Percentiles rank a stretch among this genome's conserved stretches.
phyloP scores from a whole-genome alignment of 2,113 vertebrate species.

The Thunnus thynnus region DNA sequence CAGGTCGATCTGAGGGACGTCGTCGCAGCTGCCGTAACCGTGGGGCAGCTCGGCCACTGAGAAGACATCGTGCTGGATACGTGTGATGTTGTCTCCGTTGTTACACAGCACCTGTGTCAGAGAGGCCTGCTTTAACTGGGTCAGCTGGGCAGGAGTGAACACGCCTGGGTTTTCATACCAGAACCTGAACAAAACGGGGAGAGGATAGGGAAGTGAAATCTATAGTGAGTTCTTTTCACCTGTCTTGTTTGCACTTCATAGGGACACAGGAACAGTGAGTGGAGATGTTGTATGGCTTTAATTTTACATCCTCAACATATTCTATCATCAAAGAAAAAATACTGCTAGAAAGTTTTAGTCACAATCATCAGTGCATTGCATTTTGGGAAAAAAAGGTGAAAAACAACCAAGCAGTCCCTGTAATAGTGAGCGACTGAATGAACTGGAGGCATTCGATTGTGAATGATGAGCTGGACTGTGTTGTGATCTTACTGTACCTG shows the following conservation, averaged over 20 bases:
- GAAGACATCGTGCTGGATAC: slow-evolving; percentile 93
- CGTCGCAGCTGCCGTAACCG: slow-evolving; percentile 91
- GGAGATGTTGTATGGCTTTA: neutral
- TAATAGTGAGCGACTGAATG: too few species aligned
- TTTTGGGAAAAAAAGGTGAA: too few species aligned
- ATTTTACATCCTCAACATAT: neutral
- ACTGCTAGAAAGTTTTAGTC: neutral
- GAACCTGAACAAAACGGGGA: slow-evolving; percentile 84
- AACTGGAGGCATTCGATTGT: neutral
- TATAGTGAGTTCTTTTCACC: neutral
- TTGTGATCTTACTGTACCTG: slow-evolving; percentile 84
- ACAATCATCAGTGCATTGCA: neutral
- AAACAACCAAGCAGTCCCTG: too few species aligned
- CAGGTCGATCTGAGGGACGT: slow-evolving; percentile 93
- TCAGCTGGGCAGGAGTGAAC: slow-evolving; percentile 94
- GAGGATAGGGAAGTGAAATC: neutral
- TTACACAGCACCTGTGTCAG: slow-evolving; percentile 94
- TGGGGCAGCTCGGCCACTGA: slow-evolving; percentile 92
- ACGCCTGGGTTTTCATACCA: slow-evolving; percentile 98
- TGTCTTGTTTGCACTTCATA: neutral
- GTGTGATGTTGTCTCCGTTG: slow-evolving; percentile 97
- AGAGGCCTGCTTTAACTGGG: slow-evolving; percentile 94
- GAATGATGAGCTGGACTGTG: neutral
- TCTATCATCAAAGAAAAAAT: neutral
- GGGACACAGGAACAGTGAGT: neutral